These are phyloP conservation scores for Gallinago stenura DNA, from an alignment of 2,797 vertebrate genomes.

Conservation along the genomic window DNA sequence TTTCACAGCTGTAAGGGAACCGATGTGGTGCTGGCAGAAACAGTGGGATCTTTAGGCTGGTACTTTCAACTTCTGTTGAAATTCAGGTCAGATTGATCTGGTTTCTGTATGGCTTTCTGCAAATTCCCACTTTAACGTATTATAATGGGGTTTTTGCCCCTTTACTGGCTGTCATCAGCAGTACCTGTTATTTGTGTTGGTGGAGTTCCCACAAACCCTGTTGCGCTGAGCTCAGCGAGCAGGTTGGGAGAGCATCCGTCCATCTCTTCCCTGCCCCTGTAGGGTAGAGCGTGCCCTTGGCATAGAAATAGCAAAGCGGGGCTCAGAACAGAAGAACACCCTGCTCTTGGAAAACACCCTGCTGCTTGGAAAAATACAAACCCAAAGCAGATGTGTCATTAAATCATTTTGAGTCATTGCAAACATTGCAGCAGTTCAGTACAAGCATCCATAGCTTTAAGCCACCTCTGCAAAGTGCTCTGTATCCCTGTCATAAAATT, in stretches of 20 bases:
- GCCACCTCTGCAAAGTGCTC: not conserved
- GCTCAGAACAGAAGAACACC: not conserved
- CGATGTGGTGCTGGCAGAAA: accelerated
- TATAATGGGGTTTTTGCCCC: not conserved
- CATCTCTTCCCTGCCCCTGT: not conserved
- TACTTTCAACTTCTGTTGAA: not conserved
- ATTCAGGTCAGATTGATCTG: not conserved
- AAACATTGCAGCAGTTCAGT: not conserved
- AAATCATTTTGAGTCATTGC: slow-evolving; percentile 6
- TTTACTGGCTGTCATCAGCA: not conserved
- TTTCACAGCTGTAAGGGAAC: not conserved
- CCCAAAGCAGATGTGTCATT: not conserved
- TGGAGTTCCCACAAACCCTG: not conserved
- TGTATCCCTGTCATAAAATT: not conserved
- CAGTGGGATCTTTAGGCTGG: not conserved
- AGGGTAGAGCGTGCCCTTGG: not conserved
- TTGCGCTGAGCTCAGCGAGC: not conserved
- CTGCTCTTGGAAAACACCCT: not conserved
- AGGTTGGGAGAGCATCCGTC: not conserved
- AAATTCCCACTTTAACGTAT: not conserved
- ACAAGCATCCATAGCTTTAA: not conserved
- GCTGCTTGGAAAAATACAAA: not conserved
- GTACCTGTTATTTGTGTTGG: not conserved
- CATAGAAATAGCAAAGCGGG: not conserved
- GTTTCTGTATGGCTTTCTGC: not conserved